Base-by-base conservation (phyloP, 2,888 invertebrate species). In the Epirrhoe tristata region DNA sequence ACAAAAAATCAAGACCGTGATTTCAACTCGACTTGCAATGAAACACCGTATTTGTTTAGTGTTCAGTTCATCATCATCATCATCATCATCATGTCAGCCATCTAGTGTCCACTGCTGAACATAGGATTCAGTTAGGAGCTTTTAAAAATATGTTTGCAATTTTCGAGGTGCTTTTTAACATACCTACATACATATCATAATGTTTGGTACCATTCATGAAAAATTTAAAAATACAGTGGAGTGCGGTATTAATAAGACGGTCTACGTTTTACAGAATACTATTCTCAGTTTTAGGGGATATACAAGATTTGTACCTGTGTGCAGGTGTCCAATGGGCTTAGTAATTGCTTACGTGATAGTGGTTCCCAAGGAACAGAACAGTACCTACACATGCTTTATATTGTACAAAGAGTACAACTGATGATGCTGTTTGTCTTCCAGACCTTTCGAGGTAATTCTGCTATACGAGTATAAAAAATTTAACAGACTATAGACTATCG, bases 281-380 rank as follows among this genome's bases (percentile, higher is more conserved):
- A 56, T 39, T 56, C 53, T 74, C 75, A 72, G 77, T 75, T 76
- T 77, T 79, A 79, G 63, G 79, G 72, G 77, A 81, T 76, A 77
- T 70, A 71, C 68, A 71, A 77, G 81, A 82, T 82, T 83, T 80
- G 76, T 73, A 56, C 52, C 12, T 51, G 52, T n/a, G 59, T 67
- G 56, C 63, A 67, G 63, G 67, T 67, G 67, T 57, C 31, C 39
- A 39, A 57, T 57, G 32, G 32, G 36, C 16, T 43, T 59, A 43
- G 48, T 55, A 68, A 64, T 60, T 57, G 58, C 58, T 50, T 76
- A 74, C 67, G 62, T 68, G 74, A 59, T 71, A 57, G 69, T 66
- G 62, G 34, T 50, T 48, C 54, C 43, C 8, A 39, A 39, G 48
- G 50, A 52, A 54, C 43, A 63, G 51, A 52, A 46, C 24, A 43